phyloP scores from a whole-genome alignment of 2,797 vertebrate species.

The Anabas testudineus region DNA sequence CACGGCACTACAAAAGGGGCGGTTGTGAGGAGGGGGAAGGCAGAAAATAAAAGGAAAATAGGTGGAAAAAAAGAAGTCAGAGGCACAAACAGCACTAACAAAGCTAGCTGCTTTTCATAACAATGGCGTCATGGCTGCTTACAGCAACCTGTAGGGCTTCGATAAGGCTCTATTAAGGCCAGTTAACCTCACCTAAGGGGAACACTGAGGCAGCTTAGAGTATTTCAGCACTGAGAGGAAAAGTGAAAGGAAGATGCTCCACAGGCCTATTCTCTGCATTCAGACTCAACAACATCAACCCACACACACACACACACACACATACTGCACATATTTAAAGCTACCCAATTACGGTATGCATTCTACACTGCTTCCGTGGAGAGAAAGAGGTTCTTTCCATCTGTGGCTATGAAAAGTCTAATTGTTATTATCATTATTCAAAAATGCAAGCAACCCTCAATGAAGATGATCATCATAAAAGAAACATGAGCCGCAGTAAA shows the following conservation, averaged over 20 bases:
- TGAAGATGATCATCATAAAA: conserved; percentile 92
- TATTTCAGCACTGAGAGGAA: conserved; percentile 57
- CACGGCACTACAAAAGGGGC: conserved; percentile 79
- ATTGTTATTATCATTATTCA: conserved; percentile 87
- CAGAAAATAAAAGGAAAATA: conserved; percentile 76
- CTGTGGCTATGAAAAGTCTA: conserved; percentile 83
- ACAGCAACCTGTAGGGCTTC: conserved; percentile 87
- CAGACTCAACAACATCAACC: conserved; percentile 66
- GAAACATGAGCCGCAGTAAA: conserved; percentile 92
- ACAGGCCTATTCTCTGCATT: conserved; percentile 73
- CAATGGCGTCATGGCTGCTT: conserved; percentile 84
- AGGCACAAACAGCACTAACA: conserved; percentile 81
- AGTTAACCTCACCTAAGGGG: conserved; percentile 80
- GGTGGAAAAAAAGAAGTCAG: conserved; percentile 70
- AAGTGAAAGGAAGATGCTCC: conserved; percentile 54
- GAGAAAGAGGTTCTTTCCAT: conserved; percentile 67
- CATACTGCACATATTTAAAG: conserved; percentile 79
- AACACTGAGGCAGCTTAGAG: conserved; percentile 72
- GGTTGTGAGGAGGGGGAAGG: conserved; percentile 63
- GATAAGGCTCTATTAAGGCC: conserved; percentile 86
- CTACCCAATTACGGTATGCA: conserved; percentile 81
- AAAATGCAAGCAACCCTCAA: conserved; percentile 81
- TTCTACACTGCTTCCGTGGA: conserved; percentile 81
- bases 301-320: conserved; percentile 39
- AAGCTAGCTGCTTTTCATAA: conserved; percentile 87